Conservation (phyloP, 2,797 vertebrate genomes). For the Bradypus variegatus region DNA sequence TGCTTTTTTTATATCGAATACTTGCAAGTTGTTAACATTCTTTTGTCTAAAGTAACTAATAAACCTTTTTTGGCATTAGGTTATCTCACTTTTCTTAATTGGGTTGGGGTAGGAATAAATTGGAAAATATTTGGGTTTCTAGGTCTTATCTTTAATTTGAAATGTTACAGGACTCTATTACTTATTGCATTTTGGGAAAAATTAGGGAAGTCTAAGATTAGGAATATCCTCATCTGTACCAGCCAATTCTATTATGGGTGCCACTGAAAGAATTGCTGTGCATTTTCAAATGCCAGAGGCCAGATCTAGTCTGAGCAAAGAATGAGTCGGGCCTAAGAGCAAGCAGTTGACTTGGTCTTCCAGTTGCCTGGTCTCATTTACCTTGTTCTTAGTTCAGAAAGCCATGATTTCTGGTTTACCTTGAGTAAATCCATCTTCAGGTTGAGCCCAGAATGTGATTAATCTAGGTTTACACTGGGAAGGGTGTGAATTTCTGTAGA, state of each 20-base stretch:
- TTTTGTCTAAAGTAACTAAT: constrained; percentile 34
- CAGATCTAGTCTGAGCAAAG: not conserved
- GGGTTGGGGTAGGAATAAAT: not conserved
- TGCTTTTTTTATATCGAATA: not conserved
- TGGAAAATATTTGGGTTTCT: constrained; percentile 22
- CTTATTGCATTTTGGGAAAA: not conserved
- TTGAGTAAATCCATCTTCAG: not conserved
- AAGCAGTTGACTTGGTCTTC: not conserved
- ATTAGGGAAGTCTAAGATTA: not conserved
- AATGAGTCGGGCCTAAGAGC: not conserved
- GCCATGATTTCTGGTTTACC: not conserved
- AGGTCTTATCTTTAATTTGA: not conserved
- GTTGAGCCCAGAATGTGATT: constrained; percentile 2
- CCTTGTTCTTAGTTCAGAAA: not conserved
- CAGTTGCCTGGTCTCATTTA: not conserved
- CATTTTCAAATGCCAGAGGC: not conserved
- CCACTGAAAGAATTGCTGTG: not conserved
- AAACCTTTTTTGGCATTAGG: constrained; percentile 32
- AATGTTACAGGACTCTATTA: not conserved
- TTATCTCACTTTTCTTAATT: constrained; percentile 23
- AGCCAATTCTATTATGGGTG: not conserved
- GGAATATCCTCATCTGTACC: not conserved
- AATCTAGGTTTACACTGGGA: not conserved
- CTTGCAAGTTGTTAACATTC: not conserved
- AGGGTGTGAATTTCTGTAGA: not conserved